These are phyloP conservation scores for Mercenaria mercenaria DNA, from an alignment of 1,140 invertebrate genomes.

Conservation along the genomic window DNA sequence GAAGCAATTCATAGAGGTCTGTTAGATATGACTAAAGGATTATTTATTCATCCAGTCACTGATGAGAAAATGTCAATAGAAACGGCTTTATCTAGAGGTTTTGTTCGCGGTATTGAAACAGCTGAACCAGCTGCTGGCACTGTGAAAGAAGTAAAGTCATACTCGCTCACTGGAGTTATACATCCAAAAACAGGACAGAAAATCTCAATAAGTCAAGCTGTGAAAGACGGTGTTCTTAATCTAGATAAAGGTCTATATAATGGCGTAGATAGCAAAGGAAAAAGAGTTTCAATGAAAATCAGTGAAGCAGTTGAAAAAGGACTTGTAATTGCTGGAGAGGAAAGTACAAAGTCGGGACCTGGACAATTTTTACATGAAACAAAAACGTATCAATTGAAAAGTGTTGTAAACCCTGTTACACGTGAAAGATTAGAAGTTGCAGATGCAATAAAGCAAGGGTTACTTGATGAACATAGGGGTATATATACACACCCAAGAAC, in stretches of 20 bases:
- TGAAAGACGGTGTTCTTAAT: conserved; percentile 94
- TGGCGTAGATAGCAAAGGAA: conserved; percentile 77
- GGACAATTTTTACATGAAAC: conserved; percentile 80
- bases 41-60: conserved; percentile 91
- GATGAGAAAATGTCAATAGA: conserved; percentile 91
- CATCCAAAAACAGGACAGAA: conserved; percentile 94
- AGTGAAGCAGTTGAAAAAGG: conserved; percentile 92
- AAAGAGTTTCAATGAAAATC: conserved; percentile 88
- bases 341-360: conserved; percentile 53
- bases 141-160: conserved; percentile 83
- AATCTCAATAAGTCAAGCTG: conserved; percentile 93
- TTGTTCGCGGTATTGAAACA: conserved; percentile 78
- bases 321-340: conserved; percentile 81
- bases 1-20: conserved; percentile 90
- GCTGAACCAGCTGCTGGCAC: conserved; percentile 73
- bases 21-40: conserved; percentile 88
- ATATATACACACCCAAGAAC: conserved; percentile 93
- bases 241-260: conserved; percentile 89
- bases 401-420: conserved; percentile 90
- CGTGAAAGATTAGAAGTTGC: conserved; percentile 89
- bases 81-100: conserved; percentile 90
- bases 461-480: conserved; percentile 93
- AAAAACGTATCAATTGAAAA: conserved; percentile 86
- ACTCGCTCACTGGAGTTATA: conserved; percentile 89
- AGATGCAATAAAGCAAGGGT: conserved; percentile 92